Evolutionary conservation across 2,797 vertebrate species (phyloP).

Genomic region (Enteromius radiatus): DNA sequence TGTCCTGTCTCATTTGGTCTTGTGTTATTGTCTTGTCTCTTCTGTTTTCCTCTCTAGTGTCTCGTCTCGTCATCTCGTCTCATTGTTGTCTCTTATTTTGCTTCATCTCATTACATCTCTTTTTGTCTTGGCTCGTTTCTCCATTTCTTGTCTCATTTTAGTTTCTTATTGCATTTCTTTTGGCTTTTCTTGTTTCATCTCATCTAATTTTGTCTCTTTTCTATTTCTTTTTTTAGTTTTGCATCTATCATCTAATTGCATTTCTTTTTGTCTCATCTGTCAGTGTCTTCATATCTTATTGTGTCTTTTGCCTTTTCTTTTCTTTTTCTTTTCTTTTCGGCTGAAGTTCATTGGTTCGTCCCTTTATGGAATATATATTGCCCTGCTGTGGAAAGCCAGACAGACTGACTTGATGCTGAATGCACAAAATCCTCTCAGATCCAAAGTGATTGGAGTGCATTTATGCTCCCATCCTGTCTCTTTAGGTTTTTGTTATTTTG

Average conservation of each 20-base stretch:
- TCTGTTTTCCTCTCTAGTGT: not conserved
- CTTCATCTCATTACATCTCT: not conserved
- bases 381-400: not conserved
- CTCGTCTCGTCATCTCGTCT: not conserved
- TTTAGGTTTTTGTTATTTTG: conserved; percentile 11
- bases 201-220: not conserved
- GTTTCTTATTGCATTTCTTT: not conserved
- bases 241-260: not conserved
- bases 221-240: not conserved
- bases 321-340: not conserved
- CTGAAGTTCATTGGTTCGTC: not conserved
- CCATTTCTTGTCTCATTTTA: too few species aligned
- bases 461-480: conserved; percentile 2
- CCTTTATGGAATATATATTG: conserved; percentile 14
- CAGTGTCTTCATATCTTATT: not conserved
- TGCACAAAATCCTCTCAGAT: conserved; percentile 1
- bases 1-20: not conserved
- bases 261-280: not conserved
- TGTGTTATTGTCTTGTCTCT: not conserved
- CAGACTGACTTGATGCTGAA: conserved; percentile 2
- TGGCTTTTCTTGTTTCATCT: not conserved
- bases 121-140: not conserved
- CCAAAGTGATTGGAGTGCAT: conserved; percentile 1
- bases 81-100: not conserved
- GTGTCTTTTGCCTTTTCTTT: not conserved